Percentiles rank a stretch among this genome's conserved stretches.
Conservation (phyloP, 2,113 vertebrate genomes). For the Hucho hucho region DNA sequence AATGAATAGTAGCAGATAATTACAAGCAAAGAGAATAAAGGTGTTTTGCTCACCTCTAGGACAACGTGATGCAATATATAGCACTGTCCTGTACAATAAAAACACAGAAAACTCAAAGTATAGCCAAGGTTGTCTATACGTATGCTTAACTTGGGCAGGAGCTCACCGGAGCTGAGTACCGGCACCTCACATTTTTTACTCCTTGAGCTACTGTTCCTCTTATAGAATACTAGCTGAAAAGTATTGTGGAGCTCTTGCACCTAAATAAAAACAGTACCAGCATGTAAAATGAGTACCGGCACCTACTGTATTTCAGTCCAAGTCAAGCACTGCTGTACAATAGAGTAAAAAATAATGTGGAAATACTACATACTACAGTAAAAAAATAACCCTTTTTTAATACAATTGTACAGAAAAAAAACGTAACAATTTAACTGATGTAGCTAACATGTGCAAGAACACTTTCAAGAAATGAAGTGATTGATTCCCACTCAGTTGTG, state of each 20-base stretch:
- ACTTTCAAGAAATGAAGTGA: not conserved
- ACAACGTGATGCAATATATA: constrained; percentile 16
- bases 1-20: not conserved
- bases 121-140: not conserved
- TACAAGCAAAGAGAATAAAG: not conserved
- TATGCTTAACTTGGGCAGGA: not conserved
- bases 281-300: no score
- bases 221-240: constrained; percentile 16
- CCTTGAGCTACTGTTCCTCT: no score
- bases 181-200: no score
- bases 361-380: constrained; percentile 41
- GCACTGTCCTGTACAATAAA: constrained; percentile 9
- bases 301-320: no score
- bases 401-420: constrained; percentile 40
- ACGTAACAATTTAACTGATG: not conserved
- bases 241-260: no score
- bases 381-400: constrained; percentile 53
- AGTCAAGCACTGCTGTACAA: constrained; percentile 41
- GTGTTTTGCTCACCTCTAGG: not conserved
- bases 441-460: constrained; percentile 22
- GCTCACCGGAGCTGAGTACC: no score
- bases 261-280: no score
- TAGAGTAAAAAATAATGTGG: constrained; percentile 29
- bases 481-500: not conserved
- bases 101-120: constrained; percentile 20